Conservation (phyloP, 2,888 invertebrate genomes). For the Drosophila kokeensis region DNA sequence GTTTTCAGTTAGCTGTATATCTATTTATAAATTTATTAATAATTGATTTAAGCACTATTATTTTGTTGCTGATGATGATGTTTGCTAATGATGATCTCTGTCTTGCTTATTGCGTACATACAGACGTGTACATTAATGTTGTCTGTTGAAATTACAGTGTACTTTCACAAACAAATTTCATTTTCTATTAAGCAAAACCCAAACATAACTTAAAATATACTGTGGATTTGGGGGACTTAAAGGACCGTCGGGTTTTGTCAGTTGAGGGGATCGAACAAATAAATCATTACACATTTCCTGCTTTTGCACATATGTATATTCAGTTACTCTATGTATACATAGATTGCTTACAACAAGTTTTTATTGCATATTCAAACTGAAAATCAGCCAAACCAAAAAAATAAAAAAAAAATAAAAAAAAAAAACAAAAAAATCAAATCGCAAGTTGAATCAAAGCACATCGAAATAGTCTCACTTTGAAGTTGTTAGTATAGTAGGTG, state of each 20-base stretch:
- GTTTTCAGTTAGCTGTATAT: constrained; percentile 58
- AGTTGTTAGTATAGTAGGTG: neutral
- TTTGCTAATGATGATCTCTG: constrained; percentile 38
- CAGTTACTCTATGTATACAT: constrained; percentile 18
- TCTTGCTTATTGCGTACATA: constrained; percentile 37
- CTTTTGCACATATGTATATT: constrained; percentile 46
- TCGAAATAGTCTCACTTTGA: constrained; percentile 2
- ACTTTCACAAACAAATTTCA: constrained; percentile 37
- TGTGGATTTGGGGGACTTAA: constrained; percentile 10
- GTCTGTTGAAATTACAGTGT: constrained; percentile 42
- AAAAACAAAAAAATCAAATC: neutral
- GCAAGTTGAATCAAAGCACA: neutral
- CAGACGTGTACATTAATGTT: constrained; percentile 24
- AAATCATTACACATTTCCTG: constrained; percentile 52
- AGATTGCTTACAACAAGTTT: constrained; percentile 40
- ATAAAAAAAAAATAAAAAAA: constrained; percentile 1
- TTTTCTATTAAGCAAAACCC: constrained; percentile 55
- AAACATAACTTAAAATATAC: constrained; percentile 49
- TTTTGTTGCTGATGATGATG: constrained; percentile 32
- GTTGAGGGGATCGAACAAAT: neutral
- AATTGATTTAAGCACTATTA: constrained; percentile 70
- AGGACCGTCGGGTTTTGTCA: neutral
- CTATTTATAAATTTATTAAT: constrained; percentile 65
- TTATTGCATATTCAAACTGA: constrained; percentile 45
- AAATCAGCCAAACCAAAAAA: constrained; percentile 12